Conservation (phyloP, 2,797 vertebrate species). For the Bradypodion pumilum region DNA sequence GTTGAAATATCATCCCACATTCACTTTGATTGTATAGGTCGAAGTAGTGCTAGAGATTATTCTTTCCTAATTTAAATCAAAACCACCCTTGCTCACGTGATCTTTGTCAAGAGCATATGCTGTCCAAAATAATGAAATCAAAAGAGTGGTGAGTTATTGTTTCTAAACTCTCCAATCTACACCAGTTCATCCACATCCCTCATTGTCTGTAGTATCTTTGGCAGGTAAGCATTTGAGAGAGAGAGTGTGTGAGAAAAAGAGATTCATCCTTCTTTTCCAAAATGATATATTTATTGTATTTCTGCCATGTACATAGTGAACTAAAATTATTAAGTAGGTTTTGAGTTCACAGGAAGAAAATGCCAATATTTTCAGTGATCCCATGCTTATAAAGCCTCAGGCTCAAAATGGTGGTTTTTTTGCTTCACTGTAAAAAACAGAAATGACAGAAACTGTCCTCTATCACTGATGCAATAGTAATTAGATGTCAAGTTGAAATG, state of each 20-base stretch:
- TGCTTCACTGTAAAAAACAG: conserved; percentile 40
- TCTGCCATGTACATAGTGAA: conserved; percentile 56
- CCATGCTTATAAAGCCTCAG: conserved; percentile 39
- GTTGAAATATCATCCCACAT: too few species aligned
- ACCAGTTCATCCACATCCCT: conserved; percentile 22
- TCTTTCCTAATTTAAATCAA: too few species aligned
- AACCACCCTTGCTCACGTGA: background rate
- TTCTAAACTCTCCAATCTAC: conserved; percentile 51
- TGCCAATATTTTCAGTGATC: conserved; percentile 54
- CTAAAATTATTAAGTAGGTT: conserved; percentile 62
- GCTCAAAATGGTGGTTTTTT: conserved; percentile 37
- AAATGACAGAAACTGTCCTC: background rate
- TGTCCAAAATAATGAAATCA: conserved; percentile 56
- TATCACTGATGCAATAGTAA: background rate
- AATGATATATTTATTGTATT: conserved; percentile 48
- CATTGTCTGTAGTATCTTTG: conserved; percentile 58
- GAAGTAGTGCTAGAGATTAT: too few species aligned
- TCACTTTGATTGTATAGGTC: too few species aligned
- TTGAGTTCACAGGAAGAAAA: conserved; percentile 61
- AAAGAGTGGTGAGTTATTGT: conserved; percentile 45
- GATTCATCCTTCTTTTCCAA: conserved; percentile 49
- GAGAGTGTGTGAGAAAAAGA: conserved; percentile 42
- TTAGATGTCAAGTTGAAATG: background rate
- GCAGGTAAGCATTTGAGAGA: conserved; percentile 56
- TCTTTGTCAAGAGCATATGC: background rate